These are phyloP conservation scores for Eurystomus glaucurus DNA, from an alignment of 2,797 vertebrate genomes.

Conservation along the genomic window DNA sequence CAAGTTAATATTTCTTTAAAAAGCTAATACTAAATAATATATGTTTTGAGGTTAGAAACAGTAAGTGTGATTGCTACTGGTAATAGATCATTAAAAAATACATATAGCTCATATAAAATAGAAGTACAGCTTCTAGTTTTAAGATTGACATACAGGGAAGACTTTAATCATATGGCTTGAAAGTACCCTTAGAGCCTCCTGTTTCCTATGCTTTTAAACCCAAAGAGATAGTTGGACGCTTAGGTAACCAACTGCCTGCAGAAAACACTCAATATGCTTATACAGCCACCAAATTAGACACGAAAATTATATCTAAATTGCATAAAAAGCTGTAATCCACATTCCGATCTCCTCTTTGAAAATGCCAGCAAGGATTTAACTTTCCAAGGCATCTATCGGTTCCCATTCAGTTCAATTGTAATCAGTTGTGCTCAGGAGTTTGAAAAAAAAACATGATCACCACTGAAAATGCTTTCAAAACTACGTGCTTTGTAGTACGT, in stretches of 20 bases:
- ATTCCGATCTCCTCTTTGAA: constrained; percentile 75
- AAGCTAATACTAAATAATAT: not conserved
- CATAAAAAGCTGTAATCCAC: constrained; percentile 77
- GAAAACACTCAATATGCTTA: constrained; percentile 8
- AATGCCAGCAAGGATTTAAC: constrained; percentile 70
- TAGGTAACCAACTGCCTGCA: constrained; percentile 44
- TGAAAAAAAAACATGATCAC: not conserved
- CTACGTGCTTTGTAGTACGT: constrained; percentile 31
- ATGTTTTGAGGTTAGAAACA: not conserved
- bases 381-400: constrained; percentile 53
- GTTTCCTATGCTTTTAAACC: not conserved
- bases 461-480: constrained; percentile 52
- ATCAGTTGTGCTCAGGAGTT: constrained; percentile 48
- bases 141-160: not conserved
- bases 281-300: constrained; percentile 48
- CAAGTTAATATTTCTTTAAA: not conserved
- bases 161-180: not conserved
- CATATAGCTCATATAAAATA: not conserved
- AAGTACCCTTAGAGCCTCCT: not conserved
- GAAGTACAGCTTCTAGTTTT: not conserved
- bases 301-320: constrained; percentile 58
- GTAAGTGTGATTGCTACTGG: not conserved
- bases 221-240: not conserved
- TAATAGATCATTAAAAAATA: not conserved
- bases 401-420: constrained; percentile 63